phyloP scores from a whole-genome alignment of 2,113 vertebrate genomes.

The Orthonyx spaldingii region DNA sequence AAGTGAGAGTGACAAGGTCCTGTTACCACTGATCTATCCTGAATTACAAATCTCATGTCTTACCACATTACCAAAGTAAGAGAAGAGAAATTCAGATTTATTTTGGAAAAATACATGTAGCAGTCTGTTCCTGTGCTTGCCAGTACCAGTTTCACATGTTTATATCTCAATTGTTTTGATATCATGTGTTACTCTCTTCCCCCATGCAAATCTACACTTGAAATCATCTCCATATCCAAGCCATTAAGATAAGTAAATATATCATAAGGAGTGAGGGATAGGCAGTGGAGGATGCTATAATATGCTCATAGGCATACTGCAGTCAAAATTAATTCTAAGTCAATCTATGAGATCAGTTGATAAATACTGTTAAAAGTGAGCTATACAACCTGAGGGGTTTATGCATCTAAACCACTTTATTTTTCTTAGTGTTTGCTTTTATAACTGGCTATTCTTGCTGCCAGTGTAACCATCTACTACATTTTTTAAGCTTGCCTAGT shows the following conservation, averaged over 20 bases:
- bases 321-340: background rate
- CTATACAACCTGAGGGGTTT: background rate
- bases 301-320: background rate
- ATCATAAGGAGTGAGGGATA: background rate
- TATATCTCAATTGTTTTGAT: background rate
- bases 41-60: background rate
- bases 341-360: background rate
- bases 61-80: background rate
- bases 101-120: background rate
- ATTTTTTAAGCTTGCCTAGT: background rate
- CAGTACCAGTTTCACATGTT: background rate
- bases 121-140: background rate
- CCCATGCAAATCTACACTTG: background rate
- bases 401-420: background rate
- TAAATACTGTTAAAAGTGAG: background rate
- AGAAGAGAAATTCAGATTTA: background rate
- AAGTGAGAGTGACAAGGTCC: background rate
- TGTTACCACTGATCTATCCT: background rate
- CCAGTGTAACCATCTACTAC: background rate
- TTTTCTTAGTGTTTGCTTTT: background rate
- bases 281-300: background rate
- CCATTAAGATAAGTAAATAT: background rate
- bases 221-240: background rate
- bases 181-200: background rate
- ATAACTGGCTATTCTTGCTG: background rate